Evolutionary conservation across 2,888 invertebrate species (phyloP).

Genomic region (Pegoplata infirma): DNA sequence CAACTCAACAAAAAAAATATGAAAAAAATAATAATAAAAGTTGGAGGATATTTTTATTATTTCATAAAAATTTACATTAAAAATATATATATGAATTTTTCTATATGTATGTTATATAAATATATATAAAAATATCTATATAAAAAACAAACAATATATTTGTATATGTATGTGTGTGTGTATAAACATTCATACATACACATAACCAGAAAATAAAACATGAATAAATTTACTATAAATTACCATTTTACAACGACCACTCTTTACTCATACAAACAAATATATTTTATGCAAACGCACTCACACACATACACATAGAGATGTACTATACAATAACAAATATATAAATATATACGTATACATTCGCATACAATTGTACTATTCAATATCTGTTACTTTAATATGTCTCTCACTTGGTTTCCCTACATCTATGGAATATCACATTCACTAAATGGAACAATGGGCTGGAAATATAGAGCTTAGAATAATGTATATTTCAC

Average conservation of each 20-base stretch:
- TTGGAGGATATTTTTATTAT: conserved; percentile 15
- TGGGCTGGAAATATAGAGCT: background rate
- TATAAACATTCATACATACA: background rate
- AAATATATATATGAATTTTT: background rate
- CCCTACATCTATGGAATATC: background rate
- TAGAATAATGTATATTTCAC: too few relatives aligned
- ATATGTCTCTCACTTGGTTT: conserved; percentile 12
- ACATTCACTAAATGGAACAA: background rate
- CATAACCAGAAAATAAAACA: conserved; percentile 54
- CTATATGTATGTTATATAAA: background rate
- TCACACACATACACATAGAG: conserved; percentile 22
- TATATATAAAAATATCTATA: background rate
- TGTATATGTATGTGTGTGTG: background rate
- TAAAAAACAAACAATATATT: too few relatives aligned
- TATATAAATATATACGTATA: conserved; percentile 23
- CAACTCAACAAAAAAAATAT: background rate
- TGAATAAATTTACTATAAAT: conserved; percentile 63
- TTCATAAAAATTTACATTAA: conserved; percentile 7
- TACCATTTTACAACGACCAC: conserved; percentile 60
- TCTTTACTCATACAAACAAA: conserved; percentile 18
- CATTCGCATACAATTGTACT: conserved; percentile 50
- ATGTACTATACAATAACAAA: conserved; percentile 22
- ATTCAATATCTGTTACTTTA: conserved; percentile 58
- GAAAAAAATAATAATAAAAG: conserved; percentile 7
- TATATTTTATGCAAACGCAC: background rate